Evolutionary conservation across 1,140 invertebrate species (phyloP), one percentile per base, ranked within the genome.

Genomic region (Sinonovacula constricta): DNA sequence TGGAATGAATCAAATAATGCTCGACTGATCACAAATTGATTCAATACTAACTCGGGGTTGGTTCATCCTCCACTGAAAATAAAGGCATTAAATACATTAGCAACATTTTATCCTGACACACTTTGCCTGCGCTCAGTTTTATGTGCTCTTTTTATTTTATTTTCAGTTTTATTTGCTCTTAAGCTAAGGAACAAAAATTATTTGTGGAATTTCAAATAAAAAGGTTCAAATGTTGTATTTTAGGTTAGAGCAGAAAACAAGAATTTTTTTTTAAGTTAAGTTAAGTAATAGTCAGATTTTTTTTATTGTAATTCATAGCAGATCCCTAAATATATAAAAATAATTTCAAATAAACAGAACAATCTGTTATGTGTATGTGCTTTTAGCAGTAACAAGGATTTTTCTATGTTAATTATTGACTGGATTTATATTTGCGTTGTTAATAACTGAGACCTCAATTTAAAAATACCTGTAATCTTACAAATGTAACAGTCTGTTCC

Each of bases 21-120:
- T 26, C 22, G 10, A 7, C 54, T 10, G n/a, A n/a, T n/a, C n/a
- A n/a, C n/a, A 57, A 7, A 12, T 7, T 14, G 28, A 12, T 57
- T 26, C 26, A 54, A 75, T 75, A 75, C 72, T 75, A 75, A 75
- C 72, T 75, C 36, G 62, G 62, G 24, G 56, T 22, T 3, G 26
- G 28, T 3, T 78, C 75, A 18, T 78, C 75, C 31, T 78, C 75
- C 15, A 78, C 75, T 78, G 66, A 59, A 24, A 57, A 67, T 45
- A 18, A 10, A 51, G 31, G 51, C 30, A 68, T 34, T 30, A 68
- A 39, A 39, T 63, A 39, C n/a, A n/a, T 3, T 28, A 60, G 5
- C 30, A 14, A 60, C 4, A n/a, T 56, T 12, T 26, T 22, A 56
- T 7, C n/a, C 22, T 18, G 26, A 18, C 7, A 56, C 26, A 10